Evolutionary conservation across 2,113 vertebrate species (phyloP).

Genomic region (Pardalotus punctatus): DNA sequence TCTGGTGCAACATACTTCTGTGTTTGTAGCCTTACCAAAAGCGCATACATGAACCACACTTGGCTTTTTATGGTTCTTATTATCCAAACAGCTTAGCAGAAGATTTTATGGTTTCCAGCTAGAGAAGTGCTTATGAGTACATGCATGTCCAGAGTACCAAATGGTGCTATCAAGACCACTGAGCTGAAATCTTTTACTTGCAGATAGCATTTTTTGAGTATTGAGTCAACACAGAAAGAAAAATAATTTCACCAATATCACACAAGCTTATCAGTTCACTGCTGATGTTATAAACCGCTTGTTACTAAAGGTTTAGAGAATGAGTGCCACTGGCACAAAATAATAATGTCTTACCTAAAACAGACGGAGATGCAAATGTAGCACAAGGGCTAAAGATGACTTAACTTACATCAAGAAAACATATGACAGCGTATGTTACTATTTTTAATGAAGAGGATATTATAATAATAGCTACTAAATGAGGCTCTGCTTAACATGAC

Average conservation of each 20-base stretch:
- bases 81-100: background rate
- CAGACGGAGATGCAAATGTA: background rate
- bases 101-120: background rate
- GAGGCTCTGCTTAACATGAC: background rate
- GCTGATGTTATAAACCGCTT: background rate
- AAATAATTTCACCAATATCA: background rate
- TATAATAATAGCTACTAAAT: background rate
- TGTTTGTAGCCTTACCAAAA: background rate
- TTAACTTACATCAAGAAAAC: background rate
- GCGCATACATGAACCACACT: background rate
- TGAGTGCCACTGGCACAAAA: background rate
- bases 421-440: background rate
- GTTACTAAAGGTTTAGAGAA: background rate
- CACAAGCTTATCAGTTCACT: fast-evolving
- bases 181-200: background rate
- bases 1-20: background rate
- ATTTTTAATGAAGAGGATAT: background rate
- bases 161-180: background rate
- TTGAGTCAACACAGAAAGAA: background rate
- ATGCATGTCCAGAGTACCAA: background rate
- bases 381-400: background rate
- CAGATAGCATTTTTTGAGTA: background rate
- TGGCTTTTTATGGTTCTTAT: background rate
- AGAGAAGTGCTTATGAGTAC: background rate
- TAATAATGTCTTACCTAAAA: background rate